A percentile compares a stretch with the other conserved stretches of the same genome.
These are phyloP conservation scores for Rousettus madagascariensis DNA, from an alignment of 2,797 vertebrate genomes.

Conservation along the genomic window DNA sequence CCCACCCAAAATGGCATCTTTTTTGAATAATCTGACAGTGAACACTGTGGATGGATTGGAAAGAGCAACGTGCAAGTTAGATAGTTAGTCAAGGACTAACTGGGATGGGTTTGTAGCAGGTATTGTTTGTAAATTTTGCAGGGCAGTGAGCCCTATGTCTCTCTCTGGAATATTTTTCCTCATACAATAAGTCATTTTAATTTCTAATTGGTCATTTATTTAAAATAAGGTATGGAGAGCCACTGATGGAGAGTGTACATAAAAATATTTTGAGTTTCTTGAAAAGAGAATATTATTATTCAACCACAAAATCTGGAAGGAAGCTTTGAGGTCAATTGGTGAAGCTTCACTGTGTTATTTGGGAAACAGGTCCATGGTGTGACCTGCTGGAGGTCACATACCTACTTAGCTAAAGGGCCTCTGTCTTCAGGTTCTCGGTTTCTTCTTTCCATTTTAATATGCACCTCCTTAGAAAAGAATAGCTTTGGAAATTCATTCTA, in stretches of 20 bases:
- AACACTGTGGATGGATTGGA: neutral
- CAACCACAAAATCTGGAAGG: neutral
- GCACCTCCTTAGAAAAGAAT: neutral
- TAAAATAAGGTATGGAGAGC: neutral
- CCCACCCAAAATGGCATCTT: neutral
- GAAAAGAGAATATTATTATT: neutral
- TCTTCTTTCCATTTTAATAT: constrained; percentile 1
- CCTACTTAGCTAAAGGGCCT: neutral
- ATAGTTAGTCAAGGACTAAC: neutral
- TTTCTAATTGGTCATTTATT: neutral
- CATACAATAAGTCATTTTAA: neutral
- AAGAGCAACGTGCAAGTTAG: neutral
- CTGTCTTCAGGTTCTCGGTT: neutral
- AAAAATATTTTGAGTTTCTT: neutral
- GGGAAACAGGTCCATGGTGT: neutral
- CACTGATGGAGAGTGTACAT: neutral
- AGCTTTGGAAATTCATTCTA: neutral
- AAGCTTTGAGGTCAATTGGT: neutral
- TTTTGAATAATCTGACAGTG: neutral
- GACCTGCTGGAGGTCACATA: neutral
- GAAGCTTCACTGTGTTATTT: neutral
- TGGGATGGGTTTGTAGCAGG: neutral
- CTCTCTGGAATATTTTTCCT: neutral
- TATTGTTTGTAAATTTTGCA: neutral
- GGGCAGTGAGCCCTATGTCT: neutral